Evolutionary conservation across 1,140 invertebrate genomes (phyloP), one percentile per base, ranked within the genome.

Genomic region (Drosophila yakuba): DNA sequence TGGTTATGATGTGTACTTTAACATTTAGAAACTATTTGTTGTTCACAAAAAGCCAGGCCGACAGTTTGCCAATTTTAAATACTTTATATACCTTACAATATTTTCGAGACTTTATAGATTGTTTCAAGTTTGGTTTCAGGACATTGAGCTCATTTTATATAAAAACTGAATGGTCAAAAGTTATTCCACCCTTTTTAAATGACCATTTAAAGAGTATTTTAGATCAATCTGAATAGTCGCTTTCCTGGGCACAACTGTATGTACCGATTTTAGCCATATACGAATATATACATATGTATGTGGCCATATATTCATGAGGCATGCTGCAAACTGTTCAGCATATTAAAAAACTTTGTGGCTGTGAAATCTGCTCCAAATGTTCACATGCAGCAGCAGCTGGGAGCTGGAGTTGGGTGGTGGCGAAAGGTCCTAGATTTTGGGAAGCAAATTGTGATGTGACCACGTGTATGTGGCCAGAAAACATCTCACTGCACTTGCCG

Each of bases 341-440:
- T 76, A 76, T 76, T 76, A 76, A 76, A 75, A 76, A 75, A 76
- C 73, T 76, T 76, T 75, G 72, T 25, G 73, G 52, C 72, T 75
- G 60, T 67, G 41, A 75, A 75, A 75, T 75, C 73, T 75, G 73
- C 73, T 45, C 54, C 72, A 54, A 75, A 74, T 64, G 73, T 41
- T 23, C 48, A 28, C 25, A 32, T 25, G 48, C 55, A 17, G 15
- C 14, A 68, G 25, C n/a, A 38, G 17, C 23, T 38, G 20, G 20
- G 20, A 20, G 20, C 14, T 23, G n/a, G 25, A 10, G 14, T n/a
- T 15, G 15, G 48, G 28, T 8, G 28, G 39, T 20, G 60, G 38
- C 14, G 12, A 63, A 8, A 20, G 10, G 25, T 32, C 10, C 14
- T 15, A 28, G 8, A 32, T 35, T 45, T 17, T 23, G 2, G 43